Evolutionary conservation across 2,113 vertebrate species (phyloP), one percentile per base, ranked within the genome.

Genomic region (Vulpes ferrilata): DNA sequence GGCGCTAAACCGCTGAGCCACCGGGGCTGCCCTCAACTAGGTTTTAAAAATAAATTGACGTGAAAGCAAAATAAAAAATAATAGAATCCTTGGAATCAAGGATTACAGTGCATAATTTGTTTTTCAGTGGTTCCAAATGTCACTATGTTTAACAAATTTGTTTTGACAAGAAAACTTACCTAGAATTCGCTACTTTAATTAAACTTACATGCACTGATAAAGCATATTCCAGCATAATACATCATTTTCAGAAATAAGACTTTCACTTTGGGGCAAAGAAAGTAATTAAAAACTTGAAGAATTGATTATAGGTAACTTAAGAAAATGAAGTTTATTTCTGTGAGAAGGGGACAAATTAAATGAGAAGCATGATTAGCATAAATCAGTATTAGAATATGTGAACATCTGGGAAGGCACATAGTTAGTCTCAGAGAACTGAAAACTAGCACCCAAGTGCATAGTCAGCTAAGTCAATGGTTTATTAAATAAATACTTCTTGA

Each of bases 211-310:
- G 11, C 73, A 55, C 81, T 78, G n/a, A 55, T 48, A 78, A n/a
- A 93, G 17, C 51, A 69, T 81, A 69, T 90, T 92, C 22, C 6
- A 60, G 5, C 3, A 12, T 86, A 86, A 81, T 74, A 27, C 22
- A 62, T 95, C 25, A 95, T 95, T 95, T 86, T 35, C 32, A 95
- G 57, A 96, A 89, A 65, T 30, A 85, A 92, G 11, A 65, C 20
- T 84, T 96, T 88, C 7, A 95, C 7, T 90, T 81, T 93, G 64
- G 30, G 25, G 25, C 71, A 92, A 86, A 69, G 38, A 74, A 85
- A 76, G 13, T 86, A 93, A 82, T 95, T 95, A 82, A 90, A 96
- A 81, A 10, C 17, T 80, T 60, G 11, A 93, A 67, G 6, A 88
- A 79, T 38, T 94, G 84, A 95, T 95, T 74, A 83, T 11, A 91